Evolutionary conservation across 2,113 vertebrate species (phyloP), one percentile per base, ranked within the genome.

Genomic region (Scopus umbretta): DNA sequence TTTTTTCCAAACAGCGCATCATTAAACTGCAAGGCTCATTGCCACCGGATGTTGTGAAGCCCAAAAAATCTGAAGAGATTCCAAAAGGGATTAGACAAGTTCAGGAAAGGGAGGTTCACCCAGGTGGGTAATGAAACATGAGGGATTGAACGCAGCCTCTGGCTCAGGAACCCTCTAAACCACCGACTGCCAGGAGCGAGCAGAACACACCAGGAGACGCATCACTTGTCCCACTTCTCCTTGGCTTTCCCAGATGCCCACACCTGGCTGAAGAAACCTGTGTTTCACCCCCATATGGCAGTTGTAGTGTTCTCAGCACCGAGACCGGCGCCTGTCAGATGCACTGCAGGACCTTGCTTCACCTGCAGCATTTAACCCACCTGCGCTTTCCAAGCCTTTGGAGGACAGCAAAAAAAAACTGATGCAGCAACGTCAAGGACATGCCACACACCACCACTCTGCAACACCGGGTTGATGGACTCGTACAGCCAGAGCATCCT

Each of bases 401-500:
- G n/a, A 14, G 1, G 8, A 12, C 0, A 3, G 32, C 70, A 71
- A 12, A 21, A 56, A 29, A 1, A 0, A 0, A 29, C n/a, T n/a
- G n/a, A n/a, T n/a, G n/a, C 75, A 14, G 58, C 2, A 1, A 19
- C 0, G 27, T 16, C 43, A 8, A 38, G 45, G 36, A 20, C 55
- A 16, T 4, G 1, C 3, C 53, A 61, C 47, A 2, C 38, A 0
- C 7, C 2, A 47, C 3, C 12, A 3, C 17, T 5, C 16, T 6
- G 22, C 68, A 20, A 9, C 20, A 4, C 8, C 2, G 0, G 10
- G 20, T 3, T 12, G 53, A 63, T 12, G 29, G 53, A 30, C 14
- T 50, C n/a, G 2, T 2, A 25, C 7, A 1, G 3, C 21, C 23
- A 5, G 23, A 50, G 32, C 25, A 32, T 20, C 21, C 25, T 4